Percentiles rank a stretch among this genome's conserved stretches.
phyloP scores from a whole-genome alignment of 2,797 vertebrate species.

The Epinephelus malabaricus region DNA sequence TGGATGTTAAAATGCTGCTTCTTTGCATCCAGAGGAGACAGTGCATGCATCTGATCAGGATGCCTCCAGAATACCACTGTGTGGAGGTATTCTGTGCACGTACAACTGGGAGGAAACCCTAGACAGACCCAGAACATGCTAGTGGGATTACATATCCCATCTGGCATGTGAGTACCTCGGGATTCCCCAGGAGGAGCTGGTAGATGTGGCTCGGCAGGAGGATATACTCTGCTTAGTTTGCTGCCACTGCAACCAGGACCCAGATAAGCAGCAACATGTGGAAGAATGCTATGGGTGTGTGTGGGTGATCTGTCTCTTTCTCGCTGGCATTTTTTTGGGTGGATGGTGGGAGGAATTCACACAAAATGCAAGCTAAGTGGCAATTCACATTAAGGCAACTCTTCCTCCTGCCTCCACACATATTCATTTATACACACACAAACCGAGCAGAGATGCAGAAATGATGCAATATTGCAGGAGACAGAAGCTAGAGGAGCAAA shows the following conservation, averaged over 20 bases:
- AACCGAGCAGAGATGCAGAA: conserved; percentile 30
- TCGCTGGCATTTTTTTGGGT: conserved; percentile 9
- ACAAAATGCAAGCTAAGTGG: conserved; percentile 35
- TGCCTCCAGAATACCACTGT: neutral
- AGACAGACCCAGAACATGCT: conserved; percentile 23
- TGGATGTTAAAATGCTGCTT: conserved; percentile 18
- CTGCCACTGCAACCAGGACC: conserved; percentile 13
- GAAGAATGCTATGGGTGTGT: conserved; percentile 13
- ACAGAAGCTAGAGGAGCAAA: conserved; percentile 2
- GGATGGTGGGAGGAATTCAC: conserved; percentile 7
- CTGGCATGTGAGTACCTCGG: conserved; percentile 36
- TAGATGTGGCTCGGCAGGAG: conserved; percentile 18
- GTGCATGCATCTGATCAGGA: conserved; percentile 17
- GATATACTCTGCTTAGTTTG: conserved; percentile 18
- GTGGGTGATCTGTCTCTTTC: conserved; percentile 28
- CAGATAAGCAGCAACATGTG: conserved; percentile 44
- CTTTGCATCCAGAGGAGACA: conserved; percentile 14
- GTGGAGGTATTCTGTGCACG: conserved; percentile 29
- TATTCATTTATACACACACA: conserved; percentile 15
- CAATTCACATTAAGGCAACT: conserved; percentile 31
- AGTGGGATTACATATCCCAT: conserved; percentile 46
- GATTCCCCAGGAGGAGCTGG: conserved; percentile 44
- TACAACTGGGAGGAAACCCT: conserved; percentile 29
- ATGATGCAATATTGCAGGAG: conserved; percentile 38
- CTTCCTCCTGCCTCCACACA: conserved; percentile 17